phyloP scores from a whole-genome alignment of 2,113 vertebrate species.

The Mobula hypostoma region DNA sequence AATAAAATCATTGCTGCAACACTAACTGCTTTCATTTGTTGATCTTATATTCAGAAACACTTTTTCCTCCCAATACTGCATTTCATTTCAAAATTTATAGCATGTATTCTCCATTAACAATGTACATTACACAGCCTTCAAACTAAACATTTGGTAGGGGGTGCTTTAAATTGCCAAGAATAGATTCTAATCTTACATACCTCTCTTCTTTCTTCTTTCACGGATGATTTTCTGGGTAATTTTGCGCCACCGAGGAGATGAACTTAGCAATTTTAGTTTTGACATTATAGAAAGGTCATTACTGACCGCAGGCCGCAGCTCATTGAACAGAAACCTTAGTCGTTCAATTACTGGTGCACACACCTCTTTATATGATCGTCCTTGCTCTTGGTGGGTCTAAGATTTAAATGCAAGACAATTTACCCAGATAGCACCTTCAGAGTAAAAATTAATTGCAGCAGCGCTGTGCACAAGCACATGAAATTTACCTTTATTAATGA shows the following conservation, averaged over 20 bases:
- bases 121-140: background rate
- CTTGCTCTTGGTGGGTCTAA: conserved; percentile 96
- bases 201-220: conserved; percentile 83
- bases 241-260: conserved; percentile 85
- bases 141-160: background rate
- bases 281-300: conserved; percentile 90
- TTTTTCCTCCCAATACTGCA: background rate
- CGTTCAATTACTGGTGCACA: conserved; percentile 94
- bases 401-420: conserved; percentile 25
- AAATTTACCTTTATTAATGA: conserved; percentile 85
- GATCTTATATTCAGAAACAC: background rate
- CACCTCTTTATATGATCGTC: conserved; percentile 96
- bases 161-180: background rate
- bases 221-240: conserved; percentile 87
- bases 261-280: conserved; percentile 86
- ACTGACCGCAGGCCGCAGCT: conserved; percentile 87
- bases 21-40: background rate
- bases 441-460: background rate
- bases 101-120: background rate
- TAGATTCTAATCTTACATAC: conserved; percentile 48
- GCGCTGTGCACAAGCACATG: too few species aligned
- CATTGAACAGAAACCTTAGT: conserved; percentile 90
- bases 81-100: background rate
- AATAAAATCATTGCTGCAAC: background rate
- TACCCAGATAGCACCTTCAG: background rate